Conservation (phyloP, 2,888 invertebrate genomes). For the Nemurella pictetii region DNA sequence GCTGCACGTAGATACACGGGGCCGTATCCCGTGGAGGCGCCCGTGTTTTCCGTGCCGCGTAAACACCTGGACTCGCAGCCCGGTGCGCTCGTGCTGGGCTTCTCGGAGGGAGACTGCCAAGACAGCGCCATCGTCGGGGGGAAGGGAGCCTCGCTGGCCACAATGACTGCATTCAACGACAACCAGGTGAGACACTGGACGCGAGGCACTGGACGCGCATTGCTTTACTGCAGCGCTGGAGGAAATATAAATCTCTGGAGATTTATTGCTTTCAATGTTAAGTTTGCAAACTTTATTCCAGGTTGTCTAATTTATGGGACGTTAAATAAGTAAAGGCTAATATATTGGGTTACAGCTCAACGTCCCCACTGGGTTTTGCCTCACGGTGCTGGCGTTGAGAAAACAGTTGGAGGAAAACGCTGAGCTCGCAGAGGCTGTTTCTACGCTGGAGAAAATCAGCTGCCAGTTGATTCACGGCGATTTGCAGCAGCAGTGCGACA, state of each 20-base stretch:
- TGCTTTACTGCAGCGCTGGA: no score
- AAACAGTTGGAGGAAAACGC: constrained; percentile 58
- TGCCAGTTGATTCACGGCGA: constrained; percentile 55
- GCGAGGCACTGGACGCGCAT: no score
- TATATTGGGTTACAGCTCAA: constrained; percentile 8
- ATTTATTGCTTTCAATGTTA: no score
- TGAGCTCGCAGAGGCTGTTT: constrained; percentile 55
- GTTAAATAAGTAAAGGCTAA: no score
- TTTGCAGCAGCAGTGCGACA: constrained; percentile 58
- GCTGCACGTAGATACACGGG: constrained; percentile 34
- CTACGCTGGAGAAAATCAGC: constrained; percentile 58
- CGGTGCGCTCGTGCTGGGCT: constrained; percentile 48
- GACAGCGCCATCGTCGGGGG: constrained; percentile 69
- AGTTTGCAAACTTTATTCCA: no score
- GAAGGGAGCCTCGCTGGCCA: constrained; percentile 76
- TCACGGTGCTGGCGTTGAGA: constrained; percentile 66
- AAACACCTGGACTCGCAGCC: constrained; percentile 11
- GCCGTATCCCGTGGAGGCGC: constrained; percentile 31
- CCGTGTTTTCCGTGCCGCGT: constrained; percentile 20
- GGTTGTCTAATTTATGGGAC: no score
- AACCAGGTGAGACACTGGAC: no score
- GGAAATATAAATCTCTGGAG: no score
- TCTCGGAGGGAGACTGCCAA: constrained; percentile 57
- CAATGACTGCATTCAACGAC: constrained; percentile 54
- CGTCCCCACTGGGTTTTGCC: constrained; percentile 72